Evolutionary conservation across 2,888 invertebrate genomes (phyloP), one percentile per base, ranked within the genome.

Genomic region (Callosobruchus maculatus): DNA sequence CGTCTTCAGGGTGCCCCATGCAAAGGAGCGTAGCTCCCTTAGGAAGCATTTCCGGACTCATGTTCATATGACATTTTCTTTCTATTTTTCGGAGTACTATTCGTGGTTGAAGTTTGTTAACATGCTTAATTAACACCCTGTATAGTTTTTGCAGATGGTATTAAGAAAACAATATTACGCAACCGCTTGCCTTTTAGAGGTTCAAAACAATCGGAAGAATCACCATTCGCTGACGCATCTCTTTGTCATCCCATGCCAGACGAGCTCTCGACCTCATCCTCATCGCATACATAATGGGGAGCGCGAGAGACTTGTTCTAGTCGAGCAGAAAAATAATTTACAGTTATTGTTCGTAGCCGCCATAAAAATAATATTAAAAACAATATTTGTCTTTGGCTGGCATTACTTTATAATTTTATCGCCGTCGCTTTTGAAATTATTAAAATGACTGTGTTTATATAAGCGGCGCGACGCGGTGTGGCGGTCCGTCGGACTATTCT

Each of bases 331-430:
- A 82, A 82, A 83, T 83, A 83, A 83, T 83, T 83, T 84, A 83
- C 83, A 82, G 82, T 84, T 83, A 83, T 83, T 83, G 83, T 82
- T 79, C 82, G 80, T 78, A 78, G 74, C 79, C 78, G 72, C 76
- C 82, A 82, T 84, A 83, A 84, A 83, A 83, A 84, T 83, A 49
- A 83, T 82, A 84, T 83, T 84, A 81, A 83, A 83, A 83, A 84
- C 83, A 83, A 84, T 84, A 84, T 84, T 84, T 84, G 83, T 83
- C 83, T 80, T 79, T 81, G 78, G 71, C 74, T 80, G 76, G 80
- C 83, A 82, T 83, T 82, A 81, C 80, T 81, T 83, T 81, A 81
- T 83, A 82, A 83, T 83, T 83, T 83, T 83, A 83, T 83, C 78
- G 78, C 78, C 79, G 75, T 80, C 80, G 79, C 79, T 74, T 80